A percentile compares a stretch with the other conserved stretches of the same genome.
phyloP scores from a whole-genome alignment of 1,140 invertebrate species.

The Ptiloglossa arizonensis region DNA sequence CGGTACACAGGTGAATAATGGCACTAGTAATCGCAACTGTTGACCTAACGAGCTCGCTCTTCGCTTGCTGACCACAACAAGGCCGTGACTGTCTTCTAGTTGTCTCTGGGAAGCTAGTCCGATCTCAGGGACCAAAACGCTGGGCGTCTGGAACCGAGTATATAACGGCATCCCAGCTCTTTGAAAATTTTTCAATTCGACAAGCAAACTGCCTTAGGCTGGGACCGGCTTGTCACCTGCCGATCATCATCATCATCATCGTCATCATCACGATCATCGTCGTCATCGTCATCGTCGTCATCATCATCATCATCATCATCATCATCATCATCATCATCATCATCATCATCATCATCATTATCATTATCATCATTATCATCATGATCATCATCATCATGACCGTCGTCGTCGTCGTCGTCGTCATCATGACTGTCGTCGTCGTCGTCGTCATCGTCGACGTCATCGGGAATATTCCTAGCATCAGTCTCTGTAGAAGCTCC shows the following conservation, averaged over 20 bases:
- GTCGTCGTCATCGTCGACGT: neutral
- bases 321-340: neutral
- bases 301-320: neutral
- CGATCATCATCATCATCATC: neutral
- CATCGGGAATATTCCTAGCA: neutral
- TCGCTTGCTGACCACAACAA: conserved; percentile 67
- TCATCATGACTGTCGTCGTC: too few relatives aligned
- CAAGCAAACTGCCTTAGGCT: conserved; percentile 46
- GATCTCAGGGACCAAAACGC: conserved; percentile 23
- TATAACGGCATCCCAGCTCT: neutral
- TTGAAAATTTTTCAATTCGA: conserved; percentile 3
- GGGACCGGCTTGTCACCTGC: conserved; percentile 2
- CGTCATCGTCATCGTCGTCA: neutral
- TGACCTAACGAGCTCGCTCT: conserved; percentile 75
- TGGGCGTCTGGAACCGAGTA: conserved; percentile 2
- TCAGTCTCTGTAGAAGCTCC: neutral
- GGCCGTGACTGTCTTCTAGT: conserved; percentile 65
- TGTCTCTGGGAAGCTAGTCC: conserved; percentile 44
- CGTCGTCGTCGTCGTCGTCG: neutral
- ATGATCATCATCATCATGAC: neutral
- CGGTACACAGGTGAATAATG: conserved; percentile 80
- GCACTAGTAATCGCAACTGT: conserved; percentile 76
- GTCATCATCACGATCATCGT: neutral
- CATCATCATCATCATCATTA: neutral
- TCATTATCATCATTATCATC: neutral